Percentiles rank a stretch among this genome's conserved stretches.
Evolutionary conservation across 2,888 invertebrate genomes (phyloP).

Genomic region (Lochmaea crataegi): DNA sequence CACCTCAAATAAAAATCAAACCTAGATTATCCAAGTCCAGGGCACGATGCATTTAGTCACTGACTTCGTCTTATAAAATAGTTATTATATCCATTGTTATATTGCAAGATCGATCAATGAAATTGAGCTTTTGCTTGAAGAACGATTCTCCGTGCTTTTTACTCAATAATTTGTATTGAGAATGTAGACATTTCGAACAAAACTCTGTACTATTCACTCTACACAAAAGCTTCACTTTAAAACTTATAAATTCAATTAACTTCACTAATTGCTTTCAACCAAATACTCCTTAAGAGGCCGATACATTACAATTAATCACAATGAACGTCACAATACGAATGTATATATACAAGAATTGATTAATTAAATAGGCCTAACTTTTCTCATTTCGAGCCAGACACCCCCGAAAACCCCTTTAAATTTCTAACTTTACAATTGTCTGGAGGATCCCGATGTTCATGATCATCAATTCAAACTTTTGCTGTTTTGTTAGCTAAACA

Average conservation of each 20-base stretch:
- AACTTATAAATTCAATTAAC: background rate
- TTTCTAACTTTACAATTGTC: conserved; percentile 29
- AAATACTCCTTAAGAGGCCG: conserved; percentile 2
- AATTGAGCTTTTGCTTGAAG: background rate
- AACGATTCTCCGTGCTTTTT: background rate
- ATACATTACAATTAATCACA: conserved; percentile 20
- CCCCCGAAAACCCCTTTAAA: conserved; percentile 12
- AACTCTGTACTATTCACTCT: background rate
- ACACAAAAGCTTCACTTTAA: background rate
- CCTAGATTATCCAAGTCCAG: too few relatives aligned
- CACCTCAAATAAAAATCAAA: too few relatives aligned
- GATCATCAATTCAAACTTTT: conserved; percentile 35
- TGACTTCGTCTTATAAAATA: too few relatives aligned
- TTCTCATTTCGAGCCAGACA: conserved; percentile 21
- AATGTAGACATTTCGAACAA: background rate
- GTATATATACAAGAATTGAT: conserved; percentile 25
- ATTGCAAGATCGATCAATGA: background rate
- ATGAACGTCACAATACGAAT: conserved; percentile 22
- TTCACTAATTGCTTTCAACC: background rate
- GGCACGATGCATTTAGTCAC: too few relatives aligned
- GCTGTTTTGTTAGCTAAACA: conserved; percentile 29
- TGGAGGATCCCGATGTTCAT: conserved; percentile 28
- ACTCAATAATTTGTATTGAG: background rate
- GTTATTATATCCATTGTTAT: too few relatives aligned
- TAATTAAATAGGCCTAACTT: conserved; percentile 26